Percentiles rank a stretch among this genome's conserved stretches.
Evolutionary conservation across 2,888 invertebrate genomes (phyloP).

Genomic region (Yponomeuta sedellus): DNA sequence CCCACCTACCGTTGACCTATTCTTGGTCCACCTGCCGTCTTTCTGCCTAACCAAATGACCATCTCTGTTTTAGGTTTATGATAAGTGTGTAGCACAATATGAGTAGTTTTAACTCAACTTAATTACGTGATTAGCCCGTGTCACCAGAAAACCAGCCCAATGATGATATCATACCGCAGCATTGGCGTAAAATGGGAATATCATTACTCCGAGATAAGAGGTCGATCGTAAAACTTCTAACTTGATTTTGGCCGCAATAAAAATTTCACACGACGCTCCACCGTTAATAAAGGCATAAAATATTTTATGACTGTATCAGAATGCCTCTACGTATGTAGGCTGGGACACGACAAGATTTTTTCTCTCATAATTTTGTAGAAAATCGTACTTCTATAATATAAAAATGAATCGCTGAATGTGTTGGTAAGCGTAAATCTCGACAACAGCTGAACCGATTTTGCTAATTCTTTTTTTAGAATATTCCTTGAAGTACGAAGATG

Average conservation of each 20-base stretch:
- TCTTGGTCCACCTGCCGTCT: too few species aligned
- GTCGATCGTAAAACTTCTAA: slow-evolving; percentile 10
- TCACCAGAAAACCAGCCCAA: background rate
- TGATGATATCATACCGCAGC: slow-evolving; percentile 5
- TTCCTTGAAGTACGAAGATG: too few species aligned
- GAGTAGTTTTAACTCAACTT: background rate
- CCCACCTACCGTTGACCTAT: too few species aligned
- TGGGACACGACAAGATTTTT: background rate
- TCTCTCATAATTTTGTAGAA: background rate
- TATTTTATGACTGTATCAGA: slow-evolving; percentile 15
- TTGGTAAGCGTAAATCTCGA: too few species aligned
- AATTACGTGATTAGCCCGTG: background rate
- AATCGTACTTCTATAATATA: too few species aligned
- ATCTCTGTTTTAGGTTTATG: too few species aligned
- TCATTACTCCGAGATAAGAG: slow-evolving; percentile 14
- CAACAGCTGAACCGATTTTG: too few species aligned
- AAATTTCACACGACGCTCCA: slow-evolving; percentile 15
- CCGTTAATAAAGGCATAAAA: slow-evolving; percentile 19
- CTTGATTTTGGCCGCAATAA: slow-evolving; percentile 13
- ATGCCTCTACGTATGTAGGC: background rate
- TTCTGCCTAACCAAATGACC: too few species aligned
- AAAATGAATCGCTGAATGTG: too few species aligned
- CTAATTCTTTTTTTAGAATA: too few species aligned
- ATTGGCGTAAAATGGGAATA: slow-evolving; percentile 15
- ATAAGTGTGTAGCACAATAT: too few species aligned